A percentile compares a stretch with the other conserved stretches of the same genome.
Conservation (phyloP, 2,888 invertebrate species). For the Meloe dianella region DNA sequence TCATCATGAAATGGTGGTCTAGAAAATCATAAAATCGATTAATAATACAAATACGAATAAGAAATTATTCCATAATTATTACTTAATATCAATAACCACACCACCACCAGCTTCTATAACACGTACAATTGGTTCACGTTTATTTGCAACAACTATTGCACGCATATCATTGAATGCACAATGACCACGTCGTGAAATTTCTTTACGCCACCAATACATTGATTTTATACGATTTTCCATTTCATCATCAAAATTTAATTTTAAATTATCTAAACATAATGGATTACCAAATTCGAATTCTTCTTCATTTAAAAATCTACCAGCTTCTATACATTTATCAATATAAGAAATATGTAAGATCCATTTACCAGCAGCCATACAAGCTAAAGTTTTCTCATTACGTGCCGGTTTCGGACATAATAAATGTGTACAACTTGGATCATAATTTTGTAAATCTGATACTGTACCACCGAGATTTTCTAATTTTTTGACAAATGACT, state of each 20-base stretch:
- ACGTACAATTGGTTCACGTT: slow-evolving; percentile 68
- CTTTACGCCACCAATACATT: slow-evolving; percentile 73
- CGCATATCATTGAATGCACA: slow-evolving; percentile 60
- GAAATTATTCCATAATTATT: slow-evolving; percentile 46
- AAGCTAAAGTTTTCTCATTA: slow-evolving; percentile 87
- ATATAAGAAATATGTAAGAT: slow-evolving; percentile 82
- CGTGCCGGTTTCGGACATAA: slow-evolving; percentile 76
- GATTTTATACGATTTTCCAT: slow-evolving; percentile 63
- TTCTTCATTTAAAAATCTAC: slow-evolving; percentile 74
- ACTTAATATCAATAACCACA: slow-evolving; percentile 67
- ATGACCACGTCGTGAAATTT: slow-evolving; percentile 58
- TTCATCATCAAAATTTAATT: slow-evolving; percentile 56
- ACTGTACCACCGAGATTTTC: slow-evolving; percentile 67
- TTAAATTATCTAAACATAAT: slow-evolving; percentile 61
- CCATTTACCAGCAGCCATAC: slow-evolving; percentile 90
- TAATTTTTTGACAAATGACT: slow-evolving; percentile 40
- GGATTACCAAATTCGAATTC: slow-evolving; percentile 87
- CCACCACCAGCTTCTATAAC: slow-evolving; percentile 83
- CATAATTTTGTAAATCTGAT: slow-evolving; percentile 64
- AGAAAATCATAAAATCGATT: slow-evolving; percentile 34
- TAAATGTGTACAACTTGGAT: slow-evolving; percentile 75
- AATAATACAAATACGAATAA: slow-evolving; percentile 2
- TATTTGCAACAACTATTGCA: slow-evolving; percentile 67
- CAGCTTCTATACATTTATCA: slow-evolving; percentile 67
- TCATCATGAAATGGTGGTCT: slow-evolving; percentile 66